Evolutionary conservation across 2,113 vertebrate species (phyloP), one percentile per base, ranked within the genome.

Genomic region (Gulo gulo): DNA sequence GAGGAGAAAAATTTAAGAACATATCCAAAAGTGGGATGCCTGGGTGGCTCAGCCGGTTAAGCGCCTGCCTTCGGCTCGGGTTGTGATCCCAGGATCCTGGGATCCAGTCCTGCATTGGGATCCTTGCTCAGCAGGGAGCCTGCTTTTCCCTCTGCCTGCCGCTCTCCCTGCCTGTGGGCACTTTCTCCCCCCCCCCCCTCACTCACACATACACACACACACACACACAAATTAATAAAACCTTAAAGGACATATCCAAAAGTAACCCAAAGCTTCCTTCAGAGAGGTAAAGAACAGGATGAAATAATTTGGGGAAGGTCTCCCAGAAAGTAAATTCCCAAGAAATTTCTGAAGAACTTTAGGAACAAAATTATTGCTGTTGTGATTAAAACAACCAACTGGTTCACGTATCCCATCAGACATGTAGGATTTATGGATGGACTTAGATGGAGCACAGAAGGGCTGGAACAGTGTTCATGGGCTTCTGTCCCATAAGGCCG

Each of bases 201-300:
- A 12, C 47, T 47, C 57, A 10, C 57, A 10, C 57, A 59, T 23
- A 59, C 24, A 65, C 63, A 65, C 57, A 24, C 59, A 26, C 59
- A 61, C 59, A 61, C 59, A 61, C 26, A 67, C 63, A 65, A 2
- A 34, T 16, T 34, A 67, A 34, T 67, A 34, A 67, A 67, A 34
- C 63, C 63, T 67, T 67, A 34, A 83, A 95, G 42, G 88, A 91
- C 73, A 94, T 73, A 69, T 97, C 65, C 39, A 96, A 93, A 96
- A 97, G 76, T 59, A 96, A 91, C 74, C 73, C 84, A 94, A 63
- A 95, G 79, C 4, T 92, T 87, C 89, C 81, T 79, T 94, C 79
- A 89, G 71, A 52, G 71, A 7, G 26, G 92, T 36, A 94, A 88
- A 95, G 16, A 94, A 15, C 83, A 31, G 24, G 39, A 73, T 86